Base-by-base conservation (phyloP, 2,797 vertebrate species). In the Delichon dasypus region DNA sequence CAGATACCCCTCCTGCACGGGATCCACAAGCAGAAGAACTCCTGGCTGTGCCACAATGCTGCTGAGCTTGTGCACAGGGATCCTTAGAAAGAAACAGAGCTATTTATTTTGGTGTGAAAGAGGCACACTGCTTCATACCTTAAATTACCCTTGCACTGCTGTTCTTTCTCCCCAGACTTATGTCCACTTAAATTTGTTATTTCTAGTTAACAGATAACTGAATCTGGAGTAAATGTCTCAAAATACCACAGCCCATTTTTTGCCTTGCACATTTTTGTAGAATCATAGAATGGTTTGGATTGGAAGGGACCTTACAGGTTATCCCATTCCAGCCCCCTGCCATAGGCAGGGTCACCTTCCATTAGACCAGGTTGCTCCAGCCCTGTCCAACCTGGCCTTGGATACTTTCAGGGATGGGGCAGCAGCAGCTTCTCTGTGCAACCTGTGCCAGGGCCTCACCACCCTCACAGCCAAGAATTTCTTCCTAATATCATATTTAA, bases 331-430 rank as follows among this genome's bases (percentile, higher is more conserved):
- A 67, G 7, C 7, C 11, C 25, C 13, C 30, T 67, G 54, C 47
- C 18, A 11, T 19, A 12, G 8, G 10, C 47, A 61, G 40, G 21
- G 30, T 9, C 62, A 61, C 29, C 30, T 88, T 34, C 15, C 34
- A 48, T 25, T 26, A 9, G 5, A 5, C 18, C 34, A 67, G 21
- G 34, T 27, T 67, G 26, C 34, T 67, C 47, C 61, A 88, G 30
- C 34, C 40, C 34, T 1, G 0, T 81, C 40, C 54, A 81, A 0
- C 10, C 53, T 80, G 76, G 10, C 20, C 62, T 32, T 32, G 42
- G 70, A 62, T 12, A 20, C 13, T 55, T 68, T 34, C 42, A 81
- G 34, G 47, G 42, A 32, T 42, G 42, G 34, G 40, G 8, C 25
- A 47, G n/a, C 38, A 36, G 13, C 25, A 81, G 54, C 48, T 61